These are phyloP conservation scores for Manacus vitellinus DNA, from an alignment of 2,113 vertebrate species.

Conservation along the genomic window DNA sequence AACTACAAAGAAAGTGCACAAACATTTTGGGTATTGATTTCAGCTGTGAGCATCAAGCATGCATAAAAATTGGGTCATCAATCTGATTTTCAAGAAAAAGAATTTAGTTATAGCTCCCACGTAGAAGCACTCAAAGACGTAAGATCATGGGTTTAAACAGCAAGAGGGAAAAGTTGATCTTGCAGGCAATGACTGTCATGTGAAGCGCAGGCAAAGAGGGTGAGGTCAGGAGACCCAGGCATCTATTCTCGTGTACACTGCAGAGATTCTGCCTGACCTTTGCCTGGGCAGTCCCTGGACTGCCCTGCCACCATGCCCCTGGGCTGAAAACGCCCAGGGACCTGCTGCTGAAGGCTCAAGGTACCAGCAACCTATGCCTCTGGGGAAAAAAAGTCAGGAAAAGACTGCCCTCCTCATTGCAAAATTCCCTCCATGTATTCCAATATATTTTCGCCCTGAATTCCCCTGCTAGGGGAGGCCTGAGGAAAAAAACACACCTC, in stretches of 20 bases:
- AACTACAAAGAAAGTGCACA: not conserved
- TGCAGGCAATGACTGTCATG: not conserved
- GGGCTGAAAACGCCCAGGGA: not conserved
- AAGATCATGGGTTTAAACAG: not conserved
- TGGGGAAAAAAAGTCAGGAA: not conserved
- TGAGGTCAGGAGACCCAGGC: not conserved
- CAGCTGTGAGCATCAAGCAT: not conserved
- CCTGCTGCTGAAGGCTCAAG: not conserved
- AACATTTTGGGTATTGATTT: not conserved
- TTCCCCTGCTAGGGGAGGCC: not conserved
- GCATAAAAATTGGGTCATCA: not conserved
- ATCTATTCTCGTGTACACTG: not conserved
- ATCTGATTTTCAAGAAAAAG: not conserved
- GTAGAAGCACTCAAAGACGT: not conserved
- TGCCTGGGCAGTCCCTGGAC: fast-evolving
- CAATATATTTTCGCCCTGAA: fast-evolving
- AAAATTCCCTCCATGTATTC: not conserved
- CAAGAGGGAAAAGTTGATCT: not conserved
- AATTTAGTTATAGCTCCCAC: not conserved
- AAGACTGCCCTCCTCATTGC: not conserved
- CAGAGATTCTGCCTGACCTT: not conserved
- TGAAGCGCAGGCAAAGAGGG: not conserved
- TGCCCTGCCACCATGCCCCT: not conserved
- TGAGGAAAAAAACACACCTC: not conserved
- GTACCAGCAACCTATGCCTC: fast-evolving